A percentile compares a stretch with the other conserved stretches of the same genome.
These are phyloP conservation scores for Cryptoprocta ferox DNA, from an alignment of 2,797 vertebrate species.

Conservation along the genomic window DNA sequence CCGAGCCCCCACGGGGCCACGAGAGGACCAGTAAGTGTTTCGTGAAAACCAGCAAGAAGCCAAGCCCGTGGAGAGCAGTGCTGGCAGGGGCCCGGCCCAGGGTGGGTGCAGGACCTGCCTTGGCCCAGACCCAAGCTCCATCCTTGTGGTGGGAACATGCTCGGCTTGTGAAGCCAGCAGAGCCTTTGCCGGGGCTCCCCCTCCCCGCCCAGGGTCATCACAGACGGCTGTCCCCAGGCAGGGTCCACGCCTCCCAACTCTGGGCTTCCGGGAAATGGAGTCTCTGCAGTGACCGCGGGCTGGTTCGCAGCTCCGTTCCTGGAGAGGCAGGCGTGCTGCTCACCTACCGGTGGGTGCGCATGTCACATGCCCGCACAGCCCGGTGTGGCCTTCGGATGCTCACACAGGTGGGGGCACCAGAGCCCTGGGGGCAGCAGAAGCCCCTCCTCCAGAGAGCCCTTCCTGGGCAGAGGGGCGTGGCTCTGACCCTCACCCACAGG, in stretches of 20 bases:
- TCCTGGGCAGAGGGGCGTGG: neutral
- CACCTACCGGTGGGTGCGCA: rapidly evolving
- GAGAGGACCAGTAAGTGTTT: neutral
- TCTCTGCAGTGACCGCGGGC: neutral
- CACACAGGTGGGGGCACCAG: rapidly evolving
- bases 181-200: rapidly evolving
- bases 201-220: rapidly evolving
- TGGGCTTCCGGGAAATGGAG: rapidly evolving
- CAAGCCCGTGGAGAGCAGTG: rapidly evolving
- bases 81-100: rapidly evolving
- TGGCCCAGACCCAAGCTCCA: neutral
- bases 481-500: neutral
- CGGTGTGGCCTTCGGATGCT: rapidly evolving
- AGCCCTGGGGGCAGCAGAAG: neutral
- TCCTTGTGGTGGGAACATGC: rapidly evolving
- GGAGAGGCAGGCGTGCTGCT: rapidly evolving
- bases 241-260: rapidly evolving
- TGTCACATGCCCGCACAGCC: rapidly evolving
- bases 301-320: neutral
- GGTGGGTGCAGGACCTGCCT: neutral
- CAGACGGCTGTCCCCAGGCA: rapidly evolving
- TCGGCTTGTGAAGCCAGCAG: neutral
- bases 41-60: neutral
- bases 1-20: neutral
- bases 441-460: neutral